Conservation (phyloP, 1,140 invertebrate genomes). For the Aphaenogaster ashmeadi region DNA sequence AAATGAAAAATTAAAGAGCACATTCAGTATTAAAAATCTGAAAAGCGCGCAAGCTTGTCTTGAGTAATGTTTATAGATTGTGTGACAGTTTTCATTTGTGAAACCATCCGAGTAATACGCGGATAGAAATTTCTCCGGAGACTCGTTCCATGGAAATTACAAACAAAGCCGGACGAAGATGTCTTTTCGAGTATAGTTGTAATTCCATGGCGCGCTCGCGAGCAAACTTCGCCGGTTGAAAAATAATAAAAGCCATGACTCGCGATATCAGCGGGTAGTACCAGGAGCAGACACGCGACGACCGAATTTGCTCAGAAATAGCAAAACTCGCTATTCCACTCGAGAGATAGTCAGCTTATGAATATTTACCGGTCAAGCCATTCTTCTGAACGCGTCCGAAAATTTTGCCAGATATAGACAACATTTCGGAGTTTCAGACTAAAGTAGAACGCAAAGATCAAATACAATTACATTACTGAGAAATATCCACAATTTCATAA, state of each 20-base stretch:
- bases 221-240: conserved; percentile 40
- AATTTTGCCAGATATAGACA: conserved; percentile 4
- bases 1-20: not conserved
- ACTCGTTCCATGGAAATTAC: conserved; percentile 57
- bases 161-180: conserved; percentile 51
- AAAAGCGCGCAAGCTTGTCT: not conserved
- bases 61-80: conserved; percentile 18
- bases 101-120: conserved; percentile 19
- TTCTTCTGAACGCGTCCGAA: not conserved
- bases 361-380: conserved; percentile 49
- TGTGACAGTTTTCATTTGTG: conserved; percentile 49
- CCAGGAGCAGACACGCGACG: conserved; percentile 43
- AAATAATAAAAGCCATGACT: conserved; percentile 54
- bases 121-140: conserved; percentile 51
- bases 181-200: conserved; percentile 57
- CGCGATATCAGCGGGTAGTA: conserved; percentile 39
- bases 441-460: not conserved
- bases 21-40: not conserved
- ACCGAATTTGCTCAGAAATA: conserved; percentile 56
- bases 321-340: conserved; percentile 27
- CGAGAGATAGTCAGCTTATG: conserved; percentile 50
- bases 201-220: conserved; percentile 31
- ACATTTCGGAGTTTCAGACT: conserved; percentile 13
- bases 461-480: not conserved
- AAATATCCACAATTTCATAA: not conserved